Evolutionary conservation across 2,113 vertebrate genomes (phyloP).

Genomic region (Odocoileus hemionus): DNA sequence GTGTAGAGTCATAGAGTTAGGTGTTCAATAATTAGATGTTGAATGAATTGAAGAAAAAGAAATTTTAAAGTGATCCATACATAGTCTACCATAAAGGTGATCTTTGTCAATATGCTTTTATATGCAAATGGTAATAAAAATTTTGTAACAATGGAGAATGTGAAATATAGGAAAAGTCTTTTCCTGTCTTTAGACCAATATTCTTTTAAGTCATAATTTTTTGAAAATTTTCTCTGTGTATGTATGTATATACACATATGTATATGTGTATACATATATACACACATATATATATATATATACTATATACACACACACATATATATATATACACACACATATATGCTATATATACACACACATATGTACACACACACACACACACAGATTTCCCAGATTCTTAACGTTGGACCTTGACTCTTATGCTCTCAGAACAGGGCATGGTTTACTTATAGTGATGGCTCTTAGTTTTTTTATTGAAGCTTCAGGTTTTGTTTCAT

Average conservation of each 20-base stretch:
- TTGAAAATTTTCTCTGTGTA: neutral
- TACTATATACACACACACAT: no score
- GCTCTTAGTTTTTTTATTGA: neutral
- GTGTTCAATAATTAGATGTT: neutral
- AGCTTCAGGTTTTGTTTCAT: neutral
- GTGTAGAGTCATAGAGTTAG: neutral
- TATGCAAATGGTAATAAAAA: neutral
- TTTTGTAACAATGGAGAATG: neutral
- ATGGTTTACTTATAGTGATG: neutral
- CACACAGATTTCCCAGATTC: neutral
- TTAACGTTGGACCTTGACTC: neutral
- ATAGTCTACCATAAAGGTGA: neutral
- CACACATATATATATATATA: no score
- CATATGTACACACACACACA: neutral
- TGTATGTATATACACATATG: neutral
- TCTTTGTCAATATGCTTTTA: neutral
- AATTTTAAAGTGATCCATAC: neutral
- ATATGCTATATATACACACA: no score
- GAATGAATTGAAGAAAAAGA: neutral
- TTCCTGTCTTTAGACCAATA: neutral
- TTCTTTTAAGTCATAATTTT: slow-evolving; percentile 7
- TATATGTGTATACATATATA: no score
- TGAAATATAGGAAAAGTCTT: neutral
- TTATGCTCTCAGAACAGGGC: neutral
- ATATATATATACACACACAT: no score